Conservation (phyloP, 2,888 invertebrate species). For the Nysson spinosus region DNA sequence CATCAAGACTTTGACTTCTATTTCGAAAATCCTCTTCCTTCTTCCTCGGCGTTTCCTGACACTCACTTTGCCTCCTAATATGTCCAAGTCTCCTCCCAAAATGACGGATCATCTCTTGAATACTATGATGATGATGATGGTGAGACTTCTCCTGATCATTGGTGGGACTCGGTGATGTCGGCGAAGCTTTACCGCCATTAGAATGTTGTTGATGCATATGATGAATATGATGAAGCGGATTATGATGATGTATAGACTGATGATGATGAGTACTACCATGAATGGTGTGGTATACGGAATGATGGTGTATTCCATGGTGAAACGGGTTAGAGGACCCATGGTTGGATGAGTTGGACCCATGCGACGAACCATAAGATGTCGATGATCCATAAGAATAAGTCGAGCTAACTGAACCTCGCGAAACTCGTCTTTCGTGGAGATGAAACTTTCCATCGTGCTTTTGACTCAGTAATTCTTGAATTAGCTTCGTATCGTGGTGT, state of each 20-base stretch:
- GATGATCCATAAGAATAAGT: conserved; percentile 71
- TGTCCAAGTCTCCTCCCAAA: conserved; percentile 87
- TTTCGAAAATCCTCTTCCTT: conserved; percentile 84
- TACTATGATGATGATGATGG: conserved; percentile 83
- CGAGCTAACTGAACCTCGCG: conserved; percentile 71
- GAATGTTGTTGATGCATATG: conserved; percentile 55
- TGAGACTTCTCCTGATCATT: conserved; percentile 77
- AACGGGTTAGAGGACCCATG: conserved; percentile 75
- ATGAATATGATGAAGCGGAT: conserved; percentile 74
- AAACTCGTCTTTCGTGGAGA: conserved; percentile 59
- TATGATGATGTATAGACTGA: conserved; percentile 49
- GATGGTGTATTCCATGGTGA: conserved; percentile 43
- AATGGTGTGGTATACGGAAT: conserved; percentile 75
- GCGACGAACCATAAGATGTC: conserved; percentile 64
- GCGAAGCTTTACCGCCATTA: conserved; percentile 59
- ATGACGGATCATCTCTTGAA: conserved; percentile 87
- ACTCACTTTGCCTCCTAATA: conserved; percentile 82
- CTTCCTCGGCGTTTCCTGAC: conserved; percentile 80
- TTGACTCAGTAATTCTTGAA: conserved; percentile 63
- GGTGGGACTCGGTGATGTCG: conserved; percentile 67
- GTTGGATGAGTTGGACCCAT: conserved; percentile 76
- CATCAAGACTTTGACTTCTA: conserved; percentile 88
- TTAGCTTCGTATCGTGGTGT: conserved; percentile 62
- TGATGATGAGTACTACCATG: conserved; percentile 65
- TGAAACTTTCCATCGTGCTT: conserved; percentile 55